Evolutionary conservation across 2,113 vertebrate genomes (phyloP).

Genomic region (Odobenus rosmarus): DNA sequence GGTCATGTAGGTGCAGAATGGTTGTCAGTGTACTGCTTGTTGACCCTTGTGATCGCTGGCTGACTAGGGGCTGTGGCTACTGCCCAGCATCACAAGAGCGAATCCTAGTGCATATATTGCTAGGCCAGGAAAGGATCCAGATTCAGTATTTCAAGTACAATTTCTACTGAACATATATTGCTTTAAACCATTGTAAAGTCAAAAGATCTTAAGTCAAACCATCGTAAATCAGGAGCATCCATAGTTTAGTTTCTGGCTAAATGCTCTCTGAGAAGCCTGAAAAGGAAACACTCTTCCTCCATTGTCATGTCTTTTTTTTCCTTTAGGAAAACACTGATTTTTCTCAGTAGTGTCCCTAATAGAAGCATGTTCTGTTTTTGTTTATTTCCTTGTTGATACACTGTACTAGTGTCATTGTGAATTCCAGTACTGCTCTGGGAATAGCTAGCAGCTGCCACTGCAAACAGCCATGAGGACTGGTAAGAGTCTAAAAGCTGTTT

Average conservation of each 20-base stretch:
- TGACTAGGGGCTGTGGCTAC: background rate
- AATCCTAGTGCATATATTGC: background rate
- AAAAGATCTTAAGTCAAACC: background rate
- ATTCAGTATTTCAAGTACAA: background rate
- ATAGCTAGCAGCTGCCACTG: constrained; percentile 44
- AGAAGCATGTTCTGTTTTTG: constrained; percentile 41
- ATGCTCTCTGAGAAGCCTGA: constrained; percentile 44
- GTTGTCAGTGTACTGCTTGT: background rate
- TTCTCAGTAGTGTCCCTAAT: constrained; percentile 3
- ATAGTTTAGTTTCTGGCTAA: background rate
- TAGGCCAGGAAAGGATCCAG: background rate
- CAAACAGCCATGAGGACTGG: background rate
- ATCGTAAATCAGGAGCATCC: background rate
- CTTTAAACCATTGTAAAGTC: background rate
- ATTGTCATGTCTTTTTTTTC: background rate
- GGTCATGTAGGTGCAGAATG: background rate
- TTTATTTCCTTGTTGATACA: constrained; percentile 64
- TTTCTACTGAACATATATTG: background rate
- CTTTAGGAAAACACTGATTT: constrained; percentile 72
- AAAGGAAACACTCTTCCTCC: constrained; percentile 38
- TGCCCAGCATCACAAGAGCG: background rate
- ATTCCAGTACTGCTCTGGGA: constrained; percentile 53
- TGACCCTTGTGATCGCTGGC: background rate
- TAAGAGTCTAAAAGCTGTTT: background rate
- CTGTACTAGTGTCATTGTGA: background rate